Evolutionary conservation across 2,888 invertebrate genomes (phyloP).

Genomic region (Scelioninae gen. 1): DNA sequence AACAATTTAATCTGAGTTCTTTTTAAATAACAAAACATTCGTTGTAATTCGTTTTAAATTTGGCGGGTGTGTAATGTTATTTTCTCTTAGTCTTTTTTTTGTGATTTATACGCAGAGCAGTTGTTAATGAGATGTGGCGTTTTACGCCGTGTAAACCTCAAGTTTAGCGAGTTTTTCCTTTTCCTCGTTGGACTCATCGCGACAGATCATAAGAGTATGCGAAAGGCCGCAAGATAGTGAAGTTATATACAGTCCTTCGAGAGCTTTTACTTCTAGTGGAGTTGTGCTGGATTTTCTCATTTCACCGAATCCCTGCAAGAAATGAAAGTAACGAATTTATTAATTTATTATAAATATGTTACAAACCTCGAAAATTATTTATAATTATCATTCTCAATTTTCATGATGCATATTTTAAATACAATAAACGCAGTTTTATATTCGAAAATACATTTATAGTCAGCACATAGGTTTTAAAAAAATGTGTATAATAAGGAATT

Average conservation of each 20-base stretch:
- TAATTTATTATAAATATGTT: slow-evolving; percentile 3
- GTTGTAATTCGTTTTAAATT: slow-evolving; percentile 36
- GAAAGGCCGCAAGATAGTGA: slow-evolving; percentile 93
- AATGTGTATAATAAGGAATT: too few relatives aligned
- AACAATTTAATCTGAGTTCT: neutral
- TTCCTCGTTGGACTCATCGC: slow-evolving; percentile 88
- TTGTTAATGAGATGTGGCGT: neutral
- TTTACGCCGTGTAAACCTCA: slow-evolving; percentile 85
- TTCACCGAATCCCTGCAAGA: slow-evolving; percentile 92
- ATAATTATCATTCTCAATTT: too few relatives aligned
- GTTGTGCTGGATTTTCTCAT: slow-evolving; percentile 93
- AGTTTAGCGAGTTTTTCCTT: slow-evolving; percentile 87
- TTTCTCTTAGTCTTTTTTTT: too few relatives aligned
- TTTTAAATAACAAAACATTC: slow-evolving; percentile 2
- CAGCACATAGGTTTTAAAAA: too few relatives aligned
- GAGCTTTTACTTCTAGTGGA: slow-evolving; percentile 93
- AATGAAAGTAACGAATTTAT: neutral
- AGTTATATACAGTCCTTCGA: slow-evolving; percentile 91
- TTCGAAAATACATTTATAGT: too few relatives aligned
- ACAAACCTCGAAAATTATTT: neutral
- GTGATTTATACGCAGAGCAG: slow-evolving; percentile 33
- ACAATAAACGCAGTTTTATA: too few relatives aligned
- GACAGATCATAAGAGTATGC: slow-evolving; percentile 90
- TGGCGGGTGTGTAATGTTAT: slow-evolving; percentile 2
- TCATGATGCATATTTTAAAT: too few relatives aligned